Base-by-base conservation (phyloP, 2,797 vertebrate genomes). In the Bradypodion ventrale region DNA sequence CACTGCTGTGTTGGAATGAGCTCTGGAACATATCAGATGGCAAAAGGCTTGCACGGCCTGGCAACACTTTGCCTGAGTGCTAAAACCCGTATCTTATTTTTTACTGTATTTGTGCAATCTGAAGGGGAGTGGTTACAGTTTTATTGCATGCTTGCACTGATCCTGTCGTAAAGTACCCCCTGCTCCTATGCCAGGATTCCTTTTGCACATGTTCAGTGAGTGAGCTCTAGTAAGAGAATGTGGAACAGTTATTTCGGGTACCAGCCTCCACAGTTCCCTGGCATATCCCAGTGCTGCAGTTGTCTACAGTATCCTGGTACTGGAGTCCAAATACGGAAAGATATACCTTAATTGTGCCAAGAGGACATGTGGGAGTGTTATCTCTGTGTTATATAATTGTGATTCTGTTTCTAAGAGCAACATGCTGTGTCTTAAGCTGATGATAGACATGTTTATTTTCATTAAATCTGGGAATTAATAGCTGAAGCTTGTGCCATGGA, bases 331-430 rank as follows among this genome's bases (percentile, higher is more conserved):
- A 15, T 16, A 12, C 44, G 23, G 16, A 6, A 7, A 49, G 23
- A 35, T 16, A 15, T 15, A 35, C 32, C 7, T 42, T 13, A 35
- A n/a, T 16, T 32, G 7, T 8, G 46, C 8, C 3, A 66, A 52
- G 73, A 59, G 37, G 27, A 32, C 69, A 42, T 27, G 25, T n/a
- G n/a, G n/a, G n/a, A 23, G 37, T 21, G 2, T 27, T 70, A 9
- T 44, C 29, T 42, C 49, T 42, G 49, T 60, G 29, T 70, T 21
- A 59, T 82, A 42, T 29, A 25, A 40, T 60, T 46, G 13, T 56
- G 52, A 77, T 77, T 85, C 42, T 29, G 32, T 63, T 29, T 76
- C 79, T n/a, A 68, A 82, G 79, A 49, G 63, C 73, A 82, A 85
- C 46, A 2, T 5, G 4, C 32, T 13, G 9, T 8, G 5, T 5